Conservation (phyloP, 2,113 vertebrate genomes). For the Hippocampus barbouri region DNA sequence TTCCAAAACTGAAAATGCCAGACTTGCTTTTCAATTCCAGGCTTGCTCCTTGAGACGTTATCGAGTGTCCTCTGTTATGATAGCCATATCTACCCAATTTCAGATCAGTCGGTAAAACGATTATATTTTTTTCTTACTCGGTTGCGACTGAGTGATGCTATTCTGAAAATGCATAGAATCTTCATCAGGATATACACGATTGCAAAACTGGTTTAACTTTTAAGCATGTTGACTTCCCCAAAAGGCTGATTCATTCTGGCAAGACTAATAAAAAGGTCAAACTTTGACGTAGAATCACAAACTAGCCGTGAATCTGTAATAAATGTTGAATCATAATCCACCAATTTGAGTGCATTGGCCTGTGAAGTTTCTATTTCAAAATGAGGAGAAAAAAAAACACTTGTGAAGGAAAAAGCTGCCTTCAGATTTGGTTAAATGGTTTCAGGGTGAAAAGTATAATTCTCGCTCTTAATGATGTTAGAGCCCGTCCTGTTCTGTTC, state of each 20-base stretch:
- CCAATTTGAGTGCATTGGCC: constrained; percentile 1
- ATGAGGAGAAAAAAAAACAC: background rate
- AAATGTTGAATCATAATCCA: background rate
- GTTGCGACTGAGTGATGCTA: too few relatives aligned
- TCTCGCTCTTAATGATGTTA: constrained; percentile 1
- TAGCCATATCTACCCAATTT: too few relatives aligned
- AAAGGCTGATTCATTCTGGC: background rate
- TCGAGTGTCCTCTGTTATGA: too few relatives aligned
- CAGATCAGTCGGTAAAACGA: too few relatives aligned
- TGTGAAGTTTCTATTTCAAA: constrained; percentile 4
- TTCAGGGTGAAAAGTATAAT: constrained; percentile 3
- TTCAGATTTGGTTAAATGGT: background rate
- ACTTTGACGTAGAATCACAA: background rate
- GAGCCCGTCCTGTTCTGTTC: background rate
- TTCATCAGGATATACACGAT: background rate
- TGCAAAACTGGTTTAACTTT: background rate
- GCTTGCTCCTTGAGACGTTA: too few relatives aligned
- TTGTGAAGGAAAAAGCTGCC: background rate
- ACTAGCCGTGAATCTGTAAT: background rate
- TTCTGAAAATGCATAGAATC: too few relatives aligned
- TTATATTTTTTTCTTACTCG: too few relatives aligned
- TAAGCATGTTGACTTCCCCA: background rate
- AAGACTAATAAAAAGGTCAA: background rate
- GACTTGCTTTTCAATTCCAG: too few relatives aligned
- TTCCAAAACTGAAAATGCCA: too few relatives aligned